Evolutionary conservation across 35 echinoderm and acorn worm species (phyloP).

Genomic region (Stichopus chloronotus): DNA sequence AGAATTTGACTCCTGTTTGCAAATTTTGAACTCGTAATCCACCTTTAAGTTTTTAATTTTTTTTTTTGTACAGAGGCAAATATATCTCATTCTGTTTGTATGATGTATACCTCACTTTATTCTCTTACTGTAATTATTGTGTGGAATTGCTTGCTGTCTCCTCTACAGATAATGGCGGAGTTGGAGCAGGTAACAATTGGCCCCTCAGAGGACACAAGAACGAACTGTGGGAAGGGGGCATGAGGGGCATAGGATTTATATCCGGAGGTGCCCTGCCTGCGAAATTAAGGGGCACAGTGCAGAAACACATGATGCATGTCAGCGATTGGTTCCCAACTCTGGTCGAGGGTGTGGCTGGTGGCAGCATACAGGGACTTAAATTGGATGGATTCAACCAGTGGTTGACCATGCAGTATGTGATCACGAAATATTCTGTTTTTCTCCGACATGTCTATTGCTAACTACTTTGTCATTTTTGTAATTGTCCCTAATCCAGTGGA

Average conservation of each 20-base stretch:
- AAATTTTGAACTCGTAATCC: too few species aligned
- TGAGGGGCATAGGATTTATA: conserved; percentile 69
- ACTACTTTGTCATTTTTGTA: background rate
- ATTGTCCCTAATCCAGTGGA: too few species aligned
- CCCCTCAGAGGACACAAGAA: conserved; percentile 69
- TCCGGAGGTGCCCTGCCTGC: conserved; percentile 53
- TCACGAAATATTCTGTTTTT: background rate
- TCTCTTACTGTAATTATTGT: background rate
- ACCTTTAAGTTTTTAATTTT: too few species aligned
- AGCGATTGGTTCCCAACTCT: conserved; percentile 80
- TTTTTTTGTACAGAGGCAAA: too few species aligned
- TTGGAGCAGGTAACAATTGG: conserved; percentile 68
- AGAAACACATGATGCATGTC: conserved; percentile 72
- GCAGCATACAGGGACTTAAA: conserved; percentile 44
- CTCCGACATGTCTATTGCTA: background rate
- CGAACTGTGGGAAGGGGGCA: conserved; percentile 71
- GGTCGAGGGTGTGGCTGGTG: conserved; percentile 66
- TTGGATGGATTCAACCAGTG: conserved; percentile 78
- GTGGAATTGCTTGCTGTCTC: background rate
- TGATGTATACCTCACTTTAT: too few species aligned
- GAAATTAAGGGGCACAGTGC: conserved; percentile 57
- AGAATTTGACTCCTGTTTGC: too few species aligned
- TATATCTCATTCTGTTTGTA: too few species aligned
- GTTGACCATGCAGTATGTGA: conserved; percentile 57
- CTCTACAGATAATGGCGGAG: conserved; percentile 72